Conservation (phyloP, 2,888 invertebrate genomes). For the Amaurobius ferox region DNA sequence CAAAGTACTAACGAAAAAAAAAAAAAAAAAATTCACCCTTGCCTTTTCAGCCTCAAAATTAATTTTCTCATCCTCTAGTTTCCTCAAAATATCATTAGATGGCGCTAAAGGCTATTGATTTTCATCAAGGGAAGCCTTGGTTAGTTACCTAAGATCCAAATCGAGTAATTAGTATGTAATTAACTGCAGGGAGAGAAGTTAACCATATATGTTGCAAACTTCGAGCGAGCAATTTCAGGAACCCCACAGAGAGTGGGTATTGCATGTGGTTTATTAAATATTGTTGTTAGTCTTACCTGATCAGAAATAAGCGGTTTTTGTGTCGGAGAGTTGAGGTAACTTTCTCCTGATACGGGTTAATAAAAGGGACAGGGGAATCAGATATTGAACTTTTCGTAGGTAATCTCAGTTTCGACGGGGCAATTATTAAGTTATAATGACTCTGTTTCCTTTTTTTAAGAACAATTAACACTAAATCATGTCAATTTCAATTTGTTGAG, state of each 20-base stretch:
- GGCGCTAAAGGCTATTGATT: conserved; percentile 23
- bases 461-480: too few species aligned
- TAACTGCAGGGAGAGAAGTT: conserved; percentile 49
- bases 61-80: conserved; percentile 7
- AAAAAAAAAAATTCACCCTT: not conserved
- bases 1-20: not conserved
- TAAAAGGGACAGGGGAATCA: conserved; percentile 50
- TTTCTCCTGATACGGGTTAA: conserved; percentile 57
- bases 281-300: conserved; percentile 52
- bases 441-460: too few species aligned
- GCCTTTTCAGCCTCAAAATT: conserved; percentile 2
- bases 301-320: conserved; percentile 41
- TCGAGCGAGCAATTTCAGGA: conserved; percentile 47
- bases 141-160: conserved; percentile 54
- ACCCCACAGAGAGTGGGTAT: conserved; percentile 42
- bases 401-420: too few species aligned
- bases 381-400: conserved; percentile 20
- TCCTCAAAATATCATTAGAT: conserved; percentile 19
- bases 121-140: not conserved
- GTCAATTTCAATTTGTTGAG: too few species aligned
- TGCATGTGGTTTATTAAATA: conserved; percentile 27
- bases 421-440: too few species aligned
- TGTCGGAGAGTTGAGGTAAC: conserved; percentile 41
- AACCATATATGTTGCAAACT: conserved; percentile 44
- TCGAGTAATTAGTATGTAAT: conserved; percentile 65